These are phyloP conservation scores for Graptemys geographica DNA, from an alignment of 2,797 vertebrate species.

Conservation along the genomic window DNA sequence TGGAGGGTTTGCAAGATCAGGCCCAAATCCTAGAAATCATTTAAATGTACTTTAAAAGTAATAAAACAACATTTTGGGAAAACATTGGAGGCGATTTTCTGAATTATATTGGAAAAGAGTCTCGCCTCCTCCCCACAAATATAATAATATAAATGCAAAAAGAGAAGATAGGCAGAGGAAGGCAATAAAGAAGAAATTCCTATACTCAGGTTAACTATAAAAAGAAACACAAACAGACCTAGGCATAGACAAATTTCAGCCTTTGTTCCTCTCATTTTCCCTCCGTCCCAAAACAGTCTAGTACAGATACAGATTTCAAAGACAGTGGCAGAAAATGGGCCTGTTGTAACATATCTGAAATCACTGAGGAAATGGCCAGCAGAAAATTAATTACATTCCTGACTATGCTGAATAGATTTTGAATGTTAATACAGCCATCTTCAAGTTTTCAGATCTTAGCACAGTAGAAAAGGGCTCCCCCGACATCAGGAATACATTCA, in stretches of 20 bases:
- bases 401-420: neutral
- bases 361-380: neutral
- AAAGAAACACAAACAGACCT: neutral
- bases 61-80: neutral
- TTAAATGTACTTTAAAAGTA: neutral
- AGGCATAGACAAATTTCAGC: neutral
- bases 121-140: neutral
- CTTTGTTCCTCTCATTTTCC: neutral
- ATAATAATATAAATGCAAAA: neutral
- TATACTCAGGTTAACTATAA: neutral
- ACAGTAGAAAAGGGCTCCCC: neutral
- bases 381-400: neutral
- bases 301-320: neutral
- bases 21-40: neutral
- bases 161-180: neutral
- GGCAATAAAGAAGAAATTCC: neutral
- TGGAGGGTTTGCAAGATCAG: neutral
- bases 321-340: neutral
- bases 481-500: neutral
- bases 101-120: neutral
- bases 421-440: neutral
- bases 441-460: neutral
- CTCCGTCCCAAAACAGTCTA: neutral
- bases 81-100: neutral
- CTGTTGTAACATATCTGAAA: neutral